Percentiles rank a stretch among this genome's conserved stretches.
These are phyloP conservation scores for Colletes latitarsis DNA, from an alignment of 1,140 invertebrate genomes.

Conservation along the genomic window DNA sequence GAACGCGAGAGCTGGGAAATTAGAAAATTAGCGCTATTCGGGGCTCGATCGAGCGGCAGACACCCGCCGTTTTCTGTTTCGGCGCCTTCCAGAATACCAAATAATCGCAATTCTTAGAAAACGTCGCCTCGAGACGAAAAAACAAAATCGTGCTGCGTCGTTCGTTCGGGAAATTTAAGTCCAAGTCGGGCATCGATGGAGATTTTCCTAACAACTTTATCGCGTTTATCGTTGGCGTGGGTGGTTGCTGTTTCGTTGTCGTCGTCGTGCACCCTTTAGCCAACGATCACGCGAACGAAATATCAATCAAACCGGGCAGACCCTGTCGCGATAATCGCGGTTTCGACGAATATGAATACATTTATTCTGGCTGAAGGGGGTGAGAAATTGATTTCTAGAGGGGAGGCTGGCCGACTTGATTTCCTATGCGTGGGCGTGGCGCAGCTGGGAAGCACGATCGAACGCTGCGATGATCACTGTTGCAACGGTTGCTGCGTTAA, in stretches of 20 bases:
- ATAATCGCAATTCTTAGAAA: too few relatives aligned
- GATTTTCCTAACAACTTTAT: slow-evolving; percentile 34
- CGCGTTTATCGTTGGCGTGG: slow-evolving; percentile 32
- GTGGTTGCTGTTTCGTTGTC: slow-evolving; percentile 37
- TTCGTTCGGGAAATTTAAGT: too few relatives aligned
- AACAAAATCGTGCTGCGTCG: too few relatives aligned
- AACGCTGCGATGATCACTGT: too few relatives aligned
- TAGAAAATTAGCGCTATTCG: slow-evolving; percentile 72
- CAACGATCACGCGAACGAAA: slow-evolving; percentile 60
- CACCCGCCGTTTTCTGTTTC: too few relatives aligned
- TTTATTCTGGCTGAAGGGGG: slow-evolving; percentile 31
- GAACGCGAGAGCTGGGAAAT: slow-evolving; percentile 70
- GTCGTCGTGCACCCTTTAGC: slow-evolving; percentile 41
- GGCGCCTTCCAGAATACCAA: background rate
- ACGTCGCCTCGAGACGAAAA: background rate
- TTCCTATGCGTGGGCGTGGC: background rate
- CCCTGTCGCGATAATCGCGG: slow-evolving; percentile 40
- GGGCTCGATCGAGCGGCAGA: slow-evolving; percentile 10
- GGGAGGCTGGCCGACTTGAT: background rate
- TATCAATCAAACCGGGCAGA: slow-evolving; percentile 62
- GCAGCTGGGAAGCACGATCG: too few relatives aligned
- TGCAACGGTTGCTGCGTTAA: too few relatives aligned
- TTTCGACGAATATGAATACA: slow-evolving; percentile 67
- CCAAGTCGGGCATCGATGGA: background rate
- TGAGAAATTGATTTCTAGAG: background rate